Evolutionary conservation across 1,140 invertebrate genomes (phyloP).

Genomic region (Orius insidiosus): DNA sequence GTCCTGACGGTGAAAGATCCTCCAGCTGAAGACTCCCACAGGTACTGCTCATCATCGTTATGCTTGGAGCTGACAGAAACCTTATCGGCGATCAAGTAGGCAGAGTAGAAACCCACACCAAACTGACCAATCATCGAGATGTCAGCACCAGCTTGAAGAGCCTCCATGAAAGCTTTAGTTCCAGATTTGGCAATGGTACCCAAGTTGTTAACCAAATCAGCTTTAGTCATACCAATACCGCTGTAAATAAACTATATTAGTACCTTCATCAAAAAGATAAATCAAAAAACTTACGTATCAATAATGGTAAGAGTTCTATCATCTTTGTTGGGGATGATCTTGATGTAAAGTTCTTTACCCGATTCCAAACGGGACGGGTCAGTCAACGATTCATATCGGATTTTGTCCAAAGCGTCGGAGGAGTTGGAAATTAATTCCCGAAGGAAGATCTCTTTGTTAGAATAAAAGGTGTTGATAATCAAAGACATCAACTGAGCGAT

Average conservation of each 20-base stretch:
- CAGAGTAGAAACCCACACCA: constrained; percentile 88
- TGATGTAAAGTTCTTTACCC: constrained; percentile 58
- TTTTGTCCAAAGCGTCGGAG: constrained; percentile 47
- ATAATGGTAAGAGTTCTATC: constrained; percentile 57
- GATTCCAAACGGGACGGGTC: constrained; percentile 63
- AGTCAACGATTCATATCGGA: constrained; percentile 58
- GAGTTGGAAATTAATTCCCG: constrained; percentile 85
- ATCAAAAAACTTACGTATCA: constrained; percentile 45
- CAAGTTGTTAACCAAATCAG: constrained; percentile 71
- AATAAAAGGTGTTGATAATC: constrained; percentile 99
- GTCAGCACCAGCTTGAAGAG: constrained; percentile 65
- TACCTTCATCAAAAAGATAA: no score
- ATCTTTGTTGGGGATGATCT: constrained; percentile 62
- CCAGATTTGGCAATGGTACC: constrained; percentile 80
- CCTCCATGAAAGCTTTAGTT: constrained; percentile 81
- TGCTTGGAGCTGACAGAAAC: constrained; percentile 88
- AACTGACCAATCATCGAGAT: constrained; percentile 85
- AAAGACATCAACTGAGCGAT: constrained; percentile 74
- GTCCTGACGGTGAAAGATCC: constrained; percentile 57
- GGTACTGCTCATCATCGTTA: constrained; percentile 76
- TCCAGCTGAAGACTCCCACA: constrained; percentile 67
- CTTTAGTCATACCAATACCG: constrained; percentile 82
- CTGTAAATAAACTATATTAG: constrained; percentile 21
- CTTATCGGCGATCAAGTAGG: constrained; percentile 86
- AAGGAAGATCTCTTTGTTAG: constrained; percentile 99